These are phyloP conservation scores for Bombus difficillimus DNA, from an alignment of 1,140 invertebrate species.

Conservation along the genomic window DNA sequence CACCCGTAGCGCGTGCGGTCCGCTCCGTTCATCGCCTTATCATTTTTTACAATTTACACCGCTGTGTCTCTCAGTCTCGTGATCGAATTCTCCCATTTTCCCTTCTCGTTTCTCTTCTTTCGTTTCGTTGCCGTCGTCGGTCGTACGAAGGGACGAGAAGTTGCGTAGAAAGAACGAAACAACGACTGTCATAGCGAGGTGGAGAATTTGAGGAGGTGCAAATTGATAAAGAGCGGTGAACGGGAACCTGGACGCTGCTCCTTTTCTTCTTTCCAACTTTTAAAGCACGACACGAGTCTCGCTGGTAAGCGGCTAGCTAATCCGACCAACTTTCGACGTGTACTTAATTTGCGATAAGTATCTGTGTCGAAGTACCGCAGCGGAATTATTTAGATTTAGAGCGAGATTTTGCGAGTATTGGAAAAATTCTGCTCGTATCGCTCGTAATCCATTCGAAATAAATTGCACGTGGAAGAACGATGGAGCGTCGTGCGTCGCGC, in stretches of 20 bases:
- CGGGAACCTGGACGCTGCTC: not conserved
- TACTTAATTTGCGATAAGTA: fast-evolving
- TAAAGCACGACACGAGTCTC: not conserved
- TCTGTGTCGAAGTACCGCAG: too few relatives aligned
- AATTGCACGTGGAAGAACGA: too few relatives aligned
- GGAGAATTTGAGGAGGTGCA: not conserved
- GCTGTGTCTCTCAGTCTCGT: too few relatives aligned
- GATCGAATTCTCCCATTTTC: not conserved
- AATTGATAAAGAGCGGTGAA: not conserved
- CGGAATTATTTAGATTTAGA: too few relatives aligned
- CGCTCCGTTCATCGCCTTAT: too few relatives aligned
- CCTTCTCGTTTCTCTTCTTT: not conserved
- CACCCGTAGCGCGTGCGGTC: too few relatives aligned
- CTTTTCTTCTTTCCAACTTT: not conserved
- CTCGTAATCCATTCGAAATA: too few relatives aligned
- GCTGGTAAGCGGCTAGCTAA: not conserved
- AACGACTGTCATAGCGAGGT: not conserved
- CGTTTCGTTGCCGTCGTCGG: not conserved
- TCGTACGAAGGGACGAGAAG: not conserved
- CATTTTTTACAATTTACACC: too few relatives aligned
- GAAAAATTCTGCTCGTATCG: too few relatives aligned
- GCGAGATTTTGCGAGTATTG: too few relatives aligned
- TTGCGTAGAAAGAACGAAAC: not conserved
- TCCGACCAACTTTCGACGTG: fast-evolving
- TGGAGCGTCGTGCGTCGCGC: too few relatives aligned